Percentiles rank a stretch among this genome's conserved stretches.
phyloP scores from a whole-genome alignment of 64 coral and sea anemone species.

The Montipora capricornis region DNA sequence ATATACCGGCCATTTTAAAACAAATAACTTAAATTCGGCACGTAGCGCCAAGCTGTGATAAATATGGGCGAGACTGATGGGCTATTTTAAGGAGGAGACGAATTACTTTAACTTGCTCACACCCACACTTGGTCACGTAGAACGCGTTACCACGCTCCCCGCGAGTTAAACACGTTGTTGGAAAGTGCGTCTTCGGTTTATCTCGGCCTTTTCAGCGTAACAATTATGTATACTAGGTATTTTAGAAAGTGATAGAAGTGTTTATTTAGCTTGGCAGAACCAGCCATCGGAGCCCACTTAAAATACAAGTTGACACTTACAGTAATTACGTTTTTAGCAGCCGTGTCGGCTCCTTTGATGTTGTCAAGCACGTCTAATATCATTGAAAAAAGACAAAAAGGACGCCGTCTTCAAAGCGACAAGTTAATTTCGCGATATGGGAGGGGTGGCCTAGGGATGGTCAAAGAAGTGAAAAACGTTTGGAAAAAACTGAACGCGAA shows the following conservation, averaged over 20 bases:
- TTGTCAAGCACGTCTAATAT: constrained; percentile 27
- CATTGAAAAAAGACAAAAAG: constrained; percentile 36
- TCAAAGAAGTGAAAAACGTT: neutral
- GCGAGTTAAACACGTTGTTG: neutral
- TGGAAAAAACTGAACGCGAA: no score
- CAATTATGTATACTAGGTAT: constrained; percentile 4
- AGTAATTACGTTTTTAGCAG: constrained; percentile 53
- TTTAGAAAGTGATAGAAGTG: constrained; percentile 28
- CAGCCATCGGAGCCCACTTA: constrained; percentile 30
- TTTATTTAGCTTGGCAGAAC: constrained; percentile 39
- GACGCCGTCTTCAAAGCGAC: constrained; percentile 35
- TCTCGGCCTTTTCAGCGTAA: neutral
- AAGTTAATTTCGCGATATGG: neutral
- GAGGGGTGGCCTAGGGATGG: neutral
- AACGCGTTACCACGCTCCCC: constrained; percentile 9
- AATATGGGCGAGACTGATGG: neutral
- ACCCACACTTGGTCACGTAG: constrained; percentile 28
- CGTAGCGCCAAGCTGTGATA: constrained; percentile 20
- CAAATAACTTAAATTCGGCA: constrained; percentile 46
- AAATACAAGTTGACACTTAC: constrained; percentile 56
- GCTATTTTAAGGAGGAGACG: neutral
- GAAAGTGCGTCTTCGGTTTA: neutral
- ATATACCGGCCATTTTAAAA: constrained; percentile 34
- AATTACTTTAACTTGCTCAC: neutral
- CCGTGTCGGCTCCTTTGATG: constrained; percentile 34